Evolutionary conservation across 1,140 invertebrate species (phyloP).

Genomic region (Penaeus japonicus): DNA sequence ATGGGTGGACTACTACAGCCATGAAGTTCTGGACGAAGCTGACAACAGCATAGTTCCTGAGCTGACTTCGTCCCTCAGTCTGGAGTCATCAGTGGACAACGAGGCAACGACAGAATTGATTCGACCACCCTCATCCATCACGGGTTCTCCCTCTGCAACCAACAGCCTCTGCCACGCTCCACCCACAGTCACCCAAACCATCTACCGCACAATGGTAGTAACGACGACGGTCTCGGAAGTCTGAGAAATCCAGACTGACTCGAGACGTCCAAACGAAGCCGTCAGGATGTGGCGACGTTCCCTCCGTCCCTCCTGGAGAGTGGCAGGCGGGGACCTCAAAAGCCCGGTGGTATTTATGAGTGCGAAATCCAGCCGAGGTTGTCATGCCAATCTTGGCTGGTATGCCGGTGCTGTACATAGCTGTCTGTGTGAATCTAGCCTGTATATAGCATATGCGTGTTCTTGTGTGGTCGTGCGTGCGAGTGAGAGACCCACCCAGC

Average conservation of each 20-base stretch:
- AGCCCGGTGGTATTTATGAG: conserved; percentile 43
- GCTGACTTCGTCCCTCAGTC: conserved; percentile 50
- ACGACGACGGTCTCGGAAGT: conserved; percentile 5
- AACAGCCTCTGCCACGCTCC: conserved; percentile 29
- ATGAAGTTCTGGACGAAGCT: conserved; percentile 49
- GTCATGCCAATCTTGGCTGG: background rate
- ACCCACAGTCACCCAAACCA: conserved; percentile 44
- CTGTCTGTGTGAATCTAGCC: conserved; percentile 9
- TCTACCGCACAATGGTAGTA: conserved; percentile 51
- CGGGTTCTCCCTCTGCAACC: background rate
- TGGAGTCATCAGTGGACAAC: conserved; percentile 14
- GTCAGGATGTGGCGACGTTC: too few relatives aligned
- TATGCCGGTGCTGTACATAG: conserved; percentile 16
- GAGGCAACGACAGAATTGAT: conserved; percentile 31
- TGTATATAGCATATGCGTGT: conserved; percentile 40
- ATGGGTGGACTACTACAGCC: conserved; percentile 55
- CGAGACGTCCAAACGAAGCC: too few relatives aligned
- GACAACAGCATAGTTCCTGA: conserved; percentile 2
- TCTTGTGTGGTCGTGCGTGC: background rate
- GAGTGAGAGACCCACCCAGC: conserved; percentile 40
- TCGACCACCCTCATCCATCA: background rate
- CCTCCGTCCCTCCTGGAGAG: background rate
- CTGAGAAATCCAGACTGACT: too few relatives aligned
- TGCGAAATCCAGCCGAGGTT: background rate
- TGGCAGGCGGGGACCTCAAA: background rate